Percentiles rank a stretch among this genome's conserved stretches.
phyloP scores from a whole-genome alignment of 1,140 invertebrate genomes.

The Plutomurus gul region DNA sequence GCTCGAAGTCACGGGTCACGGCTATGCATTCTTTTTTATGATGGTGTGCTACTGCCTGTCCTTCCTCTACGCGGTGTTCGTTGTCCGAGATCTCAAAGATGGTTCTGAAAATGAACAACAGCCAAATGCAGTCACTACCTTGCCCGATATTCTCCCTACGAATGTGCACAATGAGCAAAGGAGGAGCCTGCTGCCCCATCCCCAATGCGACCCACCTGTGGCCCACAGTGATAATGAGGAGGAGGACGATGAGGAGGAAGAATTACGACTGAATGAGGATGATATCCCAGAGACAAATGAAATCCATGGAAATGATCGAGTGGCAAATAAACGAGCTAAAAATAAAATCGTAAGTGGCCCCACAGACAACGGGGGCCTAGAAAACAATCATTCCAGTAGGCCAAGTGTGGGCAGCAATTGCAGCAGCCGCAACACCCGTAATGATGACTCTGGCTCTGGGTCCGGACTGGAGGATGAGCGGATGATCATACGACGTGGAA shows the following conservation, averaged over 20 bases:
- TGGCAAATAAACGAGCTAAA: background rate
- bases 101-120: background rate
- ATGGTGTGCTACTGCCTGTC: constrained; percentile 55
- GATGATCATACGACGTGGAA: background rate
- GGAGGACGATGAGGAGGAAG: background rate
- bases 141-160: background rate
- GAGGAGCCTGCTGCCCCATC: background rate
- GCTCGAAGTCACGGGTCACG: constrained; percentile 56
- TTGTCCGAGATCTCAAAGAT: constrained; percentile 54
- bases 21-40: constrained; percentile 57
- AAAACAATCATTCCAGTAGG: constrained; percentile 6
- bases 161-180: background rate
- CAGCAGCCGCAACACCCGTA: background rate
- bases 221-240: background rate
- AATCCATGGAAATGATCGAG: background rate
- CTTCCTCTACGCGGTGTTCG: constrained; percentile 58
- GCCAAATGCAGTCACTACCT: background rate
- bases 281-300: background rate
- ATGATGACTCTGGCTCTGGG: background rate
- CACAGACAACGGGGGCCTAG: background rate
- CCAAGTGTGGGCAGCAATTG: background rate
- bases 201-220: background rate
- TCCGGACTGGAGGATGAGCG: background rate
- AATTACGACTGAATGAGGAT: background rate
- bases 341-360: background rate